A percentile compares a stretch with the other conserved stretches of the same genome.
phyloP scores from a whole-genome alignment of 2,888 invertebrate species.

The Nomada fucata region DNA sequence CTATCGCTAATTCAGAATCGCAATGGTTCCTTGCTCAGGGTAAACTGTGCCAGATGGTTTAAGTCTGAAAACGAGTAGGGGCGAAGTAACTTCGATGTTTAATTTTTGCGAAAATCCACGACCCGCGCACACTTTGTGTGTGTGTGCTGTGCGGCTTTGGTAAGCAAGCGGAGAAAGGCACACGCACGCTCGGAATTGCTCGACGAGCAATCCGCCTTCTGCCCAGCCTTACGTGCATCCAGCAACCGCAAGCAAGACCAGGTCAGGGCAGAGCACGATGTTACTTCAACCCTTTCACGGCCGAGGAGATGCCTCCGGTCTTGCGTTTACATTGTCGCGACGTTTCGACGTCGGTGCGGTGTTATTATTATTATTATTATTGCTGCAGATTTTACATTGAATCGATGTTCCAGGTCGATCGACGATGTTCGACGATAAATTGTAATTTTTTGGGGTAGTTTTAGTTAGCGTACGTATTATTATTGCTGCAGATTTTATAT shows the following conservation, averaged over 20 bases:
- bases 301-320: constrained; percentile 38
- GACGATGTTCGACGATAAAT: no score
- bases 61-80: no score
- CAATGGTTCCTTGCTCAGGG: no score
- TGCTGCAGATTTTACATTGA: no score
- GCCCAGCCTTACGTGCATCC: constrained; percentile 55
- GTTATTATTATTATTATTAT: no score
- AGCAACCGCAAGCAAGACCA: constrained; percentile 56
- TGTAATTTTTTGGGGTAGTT: no score
- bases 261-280: constrained; percentile 63
- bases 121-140: neutral
- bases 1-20: no score
- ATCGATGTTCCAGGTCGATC: no score
- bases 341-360: neutral
- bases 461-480: no score
- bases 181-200: constrained; percentile 64
- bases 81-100: no score
- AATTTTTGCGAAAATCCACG: constrained; percentile 18
- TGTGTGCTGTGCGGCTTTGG: neutral
- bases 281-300: constrained; percentile 59
- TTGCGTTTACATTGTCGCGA: neutral
- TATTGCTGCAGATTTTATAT: no score
- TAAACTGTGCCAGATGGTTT: no score
- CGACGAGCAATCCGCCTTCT: constrained; percentile 54
- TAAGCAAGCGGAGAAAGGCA: constrained; percentile 61